phyloP scores from a whole-genome alignment of 2,888 invertebrate species.

The Machimus rusticus region DNA sequence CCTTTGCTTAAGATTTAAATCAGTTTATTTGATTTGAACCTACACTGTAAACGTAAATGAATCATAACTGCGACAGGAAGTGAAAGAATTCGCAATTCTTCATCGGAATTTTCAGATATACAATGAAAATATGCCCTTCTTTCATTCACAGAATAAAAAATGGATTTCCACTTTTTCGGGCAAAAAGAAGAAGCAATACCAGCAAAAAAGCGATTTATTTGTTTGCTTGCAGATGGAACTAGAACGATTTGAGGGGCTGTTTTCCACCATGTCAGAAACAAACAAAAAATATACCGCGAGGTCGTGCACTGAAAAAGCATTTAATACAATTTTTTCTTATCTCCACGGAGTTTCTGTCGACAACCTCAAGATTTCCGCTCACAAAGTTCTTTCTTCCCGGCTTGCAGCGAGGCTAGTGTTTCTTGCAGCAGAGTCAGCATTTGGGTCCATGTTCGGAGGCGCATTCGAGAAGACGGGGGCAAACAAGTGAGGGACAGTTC shows the following conservation, averaged over 20 bases:
- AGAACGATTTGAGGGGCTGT: not conserved
- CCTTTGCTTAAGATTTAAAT: no score
- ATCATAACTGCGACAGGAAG: not conserved
- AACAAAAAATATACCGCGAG: not conserved
- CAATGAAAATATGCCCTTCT: not conserved
- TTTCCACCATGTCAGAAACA: not conserved
- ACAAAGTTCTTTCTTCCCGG: not conserved
- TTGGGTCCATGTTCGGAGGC: not conserved
- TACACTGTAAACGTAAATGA: not conserved
- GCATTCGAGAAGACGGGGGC: not conserved
- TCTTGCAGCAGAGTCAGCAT: not conserved
- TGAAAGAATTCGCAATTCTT: not conserved
- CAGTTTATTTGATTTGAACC: no score
- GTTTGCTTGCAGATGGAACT: not conserved
- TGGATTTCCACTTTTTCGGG: not conserved
- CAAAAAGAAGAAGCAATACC: not conserved
- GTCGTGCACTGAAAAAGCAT: not conserved
- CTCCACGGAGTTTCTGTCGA: not conserved
- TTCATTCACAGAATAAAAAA: not conserved
- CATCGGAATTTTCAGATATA: not conserved
- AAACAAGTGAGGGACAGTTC: not conserved
- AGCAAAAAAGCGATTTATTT: not conserved
- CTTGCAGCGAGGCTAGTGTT: not conserved
- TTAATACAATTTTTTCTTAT: not conserved
- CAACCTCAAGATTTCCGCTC: not conserved